Evolutionary conservation across 2,888 invertebrate genomes (phyloP).

Genomic region (Drosophila macrospina): DNA sequence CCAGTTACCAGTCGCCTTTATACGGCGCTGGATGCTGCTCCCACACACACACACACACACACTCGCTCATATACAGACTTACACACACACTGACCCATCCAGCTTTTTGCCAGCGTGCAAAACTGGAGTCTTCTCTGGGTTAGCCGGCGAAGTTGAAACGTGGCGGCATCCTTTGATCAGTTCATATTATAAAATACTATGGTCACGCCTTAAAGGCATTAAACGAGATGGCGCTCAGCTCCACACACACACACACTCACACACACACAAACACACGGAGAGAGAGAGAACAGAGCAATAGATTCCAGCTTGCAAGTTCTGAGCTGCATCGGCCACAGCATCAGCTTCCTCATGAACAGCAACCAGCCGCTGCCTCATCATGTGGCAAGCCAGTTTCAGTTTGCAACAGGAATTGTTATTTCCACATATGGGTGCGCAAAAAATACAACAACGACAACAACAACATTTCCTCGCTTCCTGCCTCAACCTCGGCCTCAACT

Average conservation of each 20-base stretch:
- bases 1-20: slow-evolving; percentile 17
- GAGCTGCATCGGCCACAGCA: slow-evolving; percentile 43
- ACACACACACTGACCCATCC: slow-evolving; percentile 22
- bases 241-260: slow-evolving; percentile 59
- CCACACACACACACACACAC: slow-evolving; percentile 14
- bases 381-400: slow-evolving; percentile 49
- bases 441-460: slow-evolving; percentile 32
- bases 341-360: slow-evolving; percentile 54
- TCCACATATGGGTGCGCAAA: slow-evolving; percentile 74
- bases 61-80: slow-evolving; percentile 3
- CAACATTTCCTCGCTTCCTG: slow-evolving; percentile 69
- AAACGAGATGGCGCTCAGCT: slow-evolving; percentile 86
- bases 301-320: slow-evolving; percentile 76
- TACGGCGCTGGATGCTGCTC: slow-evolving; percentile 23
- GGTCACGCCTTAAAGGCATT: slow-evolving; percentile 86
- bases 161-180: slow-evolving; percentile 85
- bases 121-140: slow-evolving; percentile 69
- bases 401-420: slow-evolving; percentile 71
- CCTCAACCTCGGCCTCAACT: slow-evolving; percentile 10
- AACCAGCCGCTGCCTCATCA: slow-evolving; percentile 47
- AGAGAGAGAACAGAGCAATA: slow-evolving; percentile 55
- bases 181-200: slow-evolving; percentile 86
- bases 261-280: slow-evolving; percentile 50
- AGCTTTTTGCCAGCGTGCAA: slow-evolving; percentile 74
- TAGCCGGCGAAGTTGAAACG: slow-evolving; percentile 84